Percentiles rank a stretch among this genome's conserved stretches.
Conservation (phyloP, 2,888 invertebrate genomes). For the Timema cristinae region DNA sequence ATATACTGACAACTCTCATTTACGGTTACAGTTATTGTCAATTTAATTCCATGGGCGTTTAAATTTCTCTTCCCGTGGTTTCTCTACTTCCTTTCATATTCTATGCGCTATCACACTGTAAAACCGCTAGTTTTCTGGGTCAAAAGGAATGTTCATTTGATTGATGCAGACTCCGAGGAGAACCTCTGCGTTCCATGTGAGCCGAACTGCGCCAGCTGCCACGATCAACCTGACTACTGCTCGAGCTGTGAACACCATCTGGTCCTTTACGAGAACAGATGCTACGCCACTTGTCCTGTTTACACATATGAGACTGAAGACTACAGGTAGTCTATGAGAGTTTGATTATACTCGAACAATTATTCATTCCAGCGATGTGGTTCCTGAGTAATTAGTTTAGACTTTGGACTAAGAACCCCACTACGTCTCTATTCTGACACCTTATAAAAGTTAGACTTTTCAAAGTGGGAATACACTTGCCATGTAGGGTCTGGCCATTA, state of each 20-base stretch:
- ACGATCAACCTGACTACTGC: constrained; percentile 76
- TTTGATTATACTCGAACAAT: not conserved
- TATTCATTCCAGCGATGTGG: no score
- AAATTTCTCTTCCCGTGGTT: no score
- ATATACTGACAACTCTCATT: no score
- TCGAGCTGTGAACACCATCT: constrained; percentile 86
- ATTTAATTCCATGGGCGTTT: no score
- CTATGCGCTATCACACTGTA: no score
- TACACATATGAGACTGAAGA: constrained; percentile 83
- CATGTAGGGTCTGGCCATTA: no score
- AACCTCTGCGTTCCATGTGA: constrained; percentile 81
- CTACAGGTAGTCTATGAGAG: constrained; percentile 56
- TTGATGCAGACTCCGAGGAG: constrained; percentile 57
- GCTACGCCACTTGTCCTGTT: constrained; percentile 77
- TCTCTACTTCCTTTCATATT: no score
- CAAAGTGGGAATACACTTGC: no score
- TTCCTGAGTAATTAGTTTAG: not conserved
- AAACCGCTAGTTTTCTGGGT: no score
- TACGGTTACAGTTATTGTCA: no score
- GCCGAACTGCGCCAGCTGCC: constrained; percentile 80
- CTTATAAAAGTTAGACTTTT: no score
- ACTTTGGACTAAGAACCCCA: not conserved
- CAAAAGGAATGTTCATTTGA: not conserved
- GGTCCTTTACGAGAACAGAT: constrained; percentile 75
- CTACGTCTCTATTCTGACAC: no score